These are phyloP conservation scores for Echiichthys vipera DNA, from an alignment of 2,797 vertebrate genomes.

Conservation along the genomic window DNA sequence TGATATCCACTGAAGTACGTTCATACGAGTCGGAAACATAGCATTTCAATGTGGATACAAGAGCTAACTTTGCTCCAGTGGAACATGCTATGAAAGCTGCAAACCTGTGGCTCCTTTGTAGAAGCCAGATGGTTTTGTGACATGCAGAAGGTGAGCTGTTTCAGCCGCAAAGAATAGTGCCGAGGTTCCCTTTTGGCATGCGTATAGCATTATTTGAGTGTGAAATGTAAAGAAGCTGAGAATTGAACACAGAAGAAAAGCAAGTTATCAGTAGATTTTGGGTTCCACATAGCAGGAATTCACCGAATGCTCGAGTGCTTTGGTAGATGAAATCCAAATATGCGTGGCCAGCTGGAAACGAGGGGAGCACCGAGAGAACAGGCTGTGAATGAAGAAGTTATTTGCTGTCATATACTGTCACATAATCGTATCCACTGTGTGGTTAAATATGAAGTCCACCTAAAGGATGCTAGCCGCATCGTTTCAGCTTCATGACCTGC, in stretches of 20 bases:
- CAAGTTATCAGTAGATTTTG: conserved; percentile 25
- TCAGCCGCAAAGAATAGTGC: background rate
- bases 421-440: conserved; percentile 1
- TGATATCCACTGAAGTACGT: conserved; percentile 17
- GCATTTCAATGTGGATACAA: background rate
- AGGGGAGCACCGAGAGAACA: conserved; percentile 7
- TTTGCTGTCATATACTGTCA: conserved; percentile 19
- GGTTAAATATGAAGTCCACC: conserved; percentile 13
- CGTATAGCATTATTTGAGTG: conserved; percentile 17
- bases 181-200: conserved; percentile 19
- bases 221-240: conserved; percentile 25
- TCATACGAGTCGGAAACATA: conserved; percentile 4
- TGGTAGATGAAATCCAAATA: conserved; percentile 38
- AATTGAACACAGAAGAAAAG: background rate
- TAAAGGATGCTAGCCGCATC: conserved; percentile 1
- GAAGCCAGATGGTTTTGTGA: background rate
- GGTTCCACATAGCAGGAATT: conserved; percentile 30
- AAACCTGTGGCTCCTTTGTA: conserved; percentile 14
- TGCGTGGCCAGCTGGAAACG: conserved; percentile 54
- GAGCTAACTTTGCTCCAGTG: background rate
- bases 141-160: conserved; percentile 8
- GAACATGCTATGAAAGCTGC: background rate
- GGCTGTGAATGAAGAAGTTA: conserved; percentile 25
- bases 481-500: conserved; percentile 20
- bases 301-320: conserved; percentile 45